Conservation (phyloP, 2,113 vertebrate genomes). For the Columbina picui region DNA sequence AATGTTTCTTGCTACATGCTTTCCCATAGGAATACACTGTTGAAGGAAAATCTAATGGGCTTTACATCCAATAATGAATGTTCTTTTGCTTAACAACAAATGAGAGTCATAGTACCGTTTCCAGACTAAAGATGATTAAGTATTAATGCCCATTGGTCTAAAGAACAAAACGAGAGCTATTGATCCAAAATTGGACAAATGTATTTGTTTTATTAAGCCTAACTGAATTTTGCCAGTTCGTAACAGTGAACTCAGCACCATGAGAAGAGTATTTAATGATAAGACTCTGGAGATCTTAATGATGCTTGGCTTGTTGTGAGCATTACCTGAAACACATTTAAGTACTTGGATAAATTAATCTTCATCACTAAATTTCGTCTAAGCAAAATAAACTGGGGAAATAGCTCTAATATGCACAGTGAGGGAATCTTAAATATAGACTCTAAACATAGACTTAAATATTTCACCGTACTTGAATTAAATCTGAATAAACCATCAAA, state of each 20-base stretch:
- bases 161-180: slow-evolving; percentile 33
- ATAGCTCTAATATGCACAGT: background rate
- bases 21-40: slow-evolving; percentile 22
- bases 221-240: background rate
- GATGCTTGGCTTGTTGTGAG: slow-evolving; percentile 32
- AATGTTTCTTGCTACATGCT: background rate
- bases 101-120: background rate
- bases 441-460: background rate
- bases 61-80: slow-evolving; percentile 36
- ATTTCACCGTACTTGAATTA: background rate
- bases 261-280: slow-evolving; percentile 29
- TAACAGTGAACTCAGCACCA: background rate
- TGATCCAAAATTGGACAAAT: slow-evolving; percentile 33
- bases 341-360: slow-evolving; percentile 43
- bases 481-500: background rate
- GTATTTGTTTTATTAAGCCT: background rate
- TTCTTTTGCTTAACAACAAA: slow-evolving; percentile 24
- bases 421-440: background rate
- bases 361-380: slow-evolving; percentile 18
- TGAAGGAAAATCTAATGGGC: slow-evolving; percentile 1
- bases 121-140: slow-evolving; percentile 57
- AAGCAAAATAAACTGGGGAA: slow-evolving; percentile 30
- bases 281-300: slow-evolving; percentile 32
- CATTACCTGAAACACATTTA: slow-evolving; percentile 29
- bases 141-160: slow-evolving; percentile 8